Base-by-base conservation (phyloP, 2,797 vertebrate species). In the Adrianichthys oophorus region DNA sequence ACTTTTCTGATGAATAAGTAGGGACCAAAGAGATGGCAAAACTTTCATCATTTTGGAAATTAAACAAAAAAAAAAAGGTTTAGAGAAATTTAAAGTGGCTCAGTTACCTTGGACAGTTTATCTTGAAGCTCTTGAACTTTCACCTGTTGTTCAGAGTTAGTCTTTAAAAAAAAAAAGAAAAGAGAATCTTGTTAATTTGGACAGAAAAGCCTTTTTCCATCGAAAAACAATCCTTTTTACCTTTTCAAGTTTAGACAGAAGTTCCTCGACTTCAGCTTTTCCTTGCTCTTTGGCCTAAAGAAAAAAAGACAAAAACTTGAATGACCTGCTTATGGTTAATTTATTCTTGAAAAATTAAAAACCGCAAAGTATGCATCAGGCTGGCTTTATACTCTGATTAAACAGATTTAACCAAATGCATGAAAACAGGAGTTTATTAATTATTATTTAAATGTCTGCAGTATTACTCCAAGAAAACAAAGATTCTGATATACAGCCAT, bases 71-170 rank as follows among this genome's bases (percentile, higher is more conserved):
- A 61, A 5, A 21, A 52, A 29, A 8, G 41, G 0, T 21, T 14
- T 57, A 6, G 29, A 44, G 1, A 59, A 47, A 13, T 37, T 37
- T 37, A 3, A 12, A 12, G 32, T 37, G 32, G 10, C 10, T 37
- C 10, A 4, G 32, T 37, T 66, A 98, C 97, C 95, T 99, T 99
- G 68, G 93, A 89, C 63, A 99, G 92, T 81, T 98, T 99, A 75
- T 99, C 96, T 68, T 98, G 96, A 48, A 99, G 94, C 73, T 99
- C 98, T 68, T 95, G 95, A 60, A 96, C 96, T 91, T 99, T 99
- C 67, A 92, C 84, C 79, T 98, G 97, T 84, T 98, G 97, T 62
- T 99, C 98, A 67, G 92, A 90, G 81, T 98, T 99, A 68, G 95
- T 96, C 98, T 99, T 55, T 62, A 65, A 54, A 21, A 15, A 29